Evolutionary conservation across 2,797 vertebrate genomes (phyloP), one percentile per base, ranked within the genome.

Genomic region (Gymnoscopelus microlampas): DNA sequence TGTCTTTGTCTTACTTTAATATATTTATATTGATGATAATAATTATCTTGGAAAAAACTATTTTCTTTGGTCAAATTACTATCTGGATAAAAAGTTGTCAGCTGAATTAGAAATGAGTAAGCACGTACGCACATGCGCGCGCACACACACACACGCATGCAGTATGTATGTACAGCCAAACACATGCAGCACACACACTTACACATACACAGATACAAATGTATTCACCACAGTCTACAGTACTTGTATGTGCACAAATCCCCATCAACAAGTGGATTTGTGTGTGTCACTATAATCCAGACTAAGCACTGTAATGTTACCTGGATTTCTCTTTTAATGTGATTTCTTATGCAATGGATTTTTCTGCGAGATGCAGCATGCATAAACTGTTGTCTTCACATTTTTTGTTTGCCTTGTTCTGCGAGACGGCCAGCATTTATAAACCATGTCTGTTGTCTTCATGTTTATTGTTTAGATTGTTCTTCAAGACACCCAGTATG

Each of bases 81-180:
- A 47, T 66, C 58, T 60, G 54, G 61, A 55, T 47, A 49, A 53
- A 19, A 0, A 0, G 39, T 63, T 63, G 26, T n/a, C 10, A 50
- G 32, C 66, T 80, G 79, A 66, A 86, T 82, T 7, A 10, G 53
- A 60, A 78, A 79, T 69, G 61, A 73, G 24, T 51, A 8, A 15
- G 2, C 54, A 26, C 54, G 15, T 23, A 56, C 54, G n/a, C 53
- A 55, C 53, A 24, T 13, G 11, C 53, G 11, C 53, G 23, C 19
- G 23, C 19, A 9, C 53, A 55, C 53, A 24, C 54, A 26, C 54
- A 29, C 54, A 24, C 23, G 3, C 19, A 24, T 23, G 7, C 19
- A 26, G n/a, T n/a, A n/a, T n/a, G n/a, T n/a, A 29, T 29, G 29
- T 29, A 29, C 32, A 35, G 32, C 4, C 3, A 5, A 35, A 35